Percentiles rank a stretch among this genome's conserved stretches.
These are phyloP conservation scores for Calliphora vomitoria DNA, from an alignment of 2,888 invertebrate species.

Conservation along the genomic window DNA sequence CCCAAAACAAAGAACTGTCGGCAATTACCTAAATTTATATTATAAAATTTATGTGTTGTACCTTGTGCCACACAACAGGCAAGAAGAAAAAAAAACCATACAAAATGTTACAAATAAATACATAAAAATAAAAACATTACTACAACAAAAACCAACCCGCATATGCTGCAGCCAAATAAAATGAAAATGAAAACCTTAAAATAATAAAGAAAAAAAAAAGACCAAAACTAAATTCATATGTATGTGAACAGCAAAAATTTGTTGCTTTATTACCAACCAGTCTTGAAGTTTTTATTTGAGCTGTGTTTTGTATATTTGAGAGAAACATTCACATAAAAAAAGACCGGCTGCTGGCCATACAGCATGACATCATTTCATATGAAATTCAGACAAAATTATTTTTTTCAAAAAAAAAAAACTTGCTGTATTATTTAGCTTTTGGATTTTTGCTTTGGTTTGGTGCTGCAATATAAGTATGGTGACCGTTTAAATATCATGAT, in stretches of 20 bases:
- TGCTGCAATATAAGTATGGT: constrained; percentile 43
- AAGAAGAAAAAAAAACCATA: constrained; percentile 22
- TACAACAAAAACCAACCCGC: constrained; percentile 42
- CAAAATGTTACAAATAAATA: constrained; percentile 34
- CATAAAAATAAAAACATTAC: not conserved
- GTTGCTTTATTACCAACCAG: constrained; percentile 59
- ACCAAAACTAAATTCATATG: constrained; percentile 35
- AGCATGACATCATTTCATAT: constrained; percentile 74
- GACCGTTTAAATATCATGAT: constrained; percentile 68
- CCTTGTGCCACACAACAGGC: constrained; percentile 50
- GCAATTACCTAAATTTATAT: constrained; percentile 42
- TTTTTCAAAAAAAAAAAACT: constrained; percentile 28
- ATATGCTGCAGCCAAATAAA: constrained; percentile 38
- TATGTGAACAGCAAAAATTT: constrained; percentile 38
- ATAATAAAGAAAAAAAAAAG: constrained; percentile 26
- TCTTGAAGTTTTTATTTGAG: constrained; percentile 57
- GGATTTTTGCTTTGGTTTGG: not conserved
- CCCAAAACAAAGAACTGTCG: not conserved
- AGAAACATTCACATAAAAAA: constrained; percentile 27
- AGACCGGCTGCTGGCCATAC: constrained; percentile 69
- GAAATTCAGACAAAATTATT: constrained; percentile 64
- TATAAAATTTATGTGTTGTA: constrained; percentile 13
- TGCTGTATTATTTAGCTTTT: constrained; percentile 29
- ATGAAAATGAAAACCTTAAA: constrained; percentile 67
- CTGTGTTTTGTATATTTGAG: constrained; percentile 41